Evolutionary conservation across 2,888 invertebrate species (phyloP), one percentile per base, ranked within the genome.

Genomic region (Aromia moschata): DNA sequence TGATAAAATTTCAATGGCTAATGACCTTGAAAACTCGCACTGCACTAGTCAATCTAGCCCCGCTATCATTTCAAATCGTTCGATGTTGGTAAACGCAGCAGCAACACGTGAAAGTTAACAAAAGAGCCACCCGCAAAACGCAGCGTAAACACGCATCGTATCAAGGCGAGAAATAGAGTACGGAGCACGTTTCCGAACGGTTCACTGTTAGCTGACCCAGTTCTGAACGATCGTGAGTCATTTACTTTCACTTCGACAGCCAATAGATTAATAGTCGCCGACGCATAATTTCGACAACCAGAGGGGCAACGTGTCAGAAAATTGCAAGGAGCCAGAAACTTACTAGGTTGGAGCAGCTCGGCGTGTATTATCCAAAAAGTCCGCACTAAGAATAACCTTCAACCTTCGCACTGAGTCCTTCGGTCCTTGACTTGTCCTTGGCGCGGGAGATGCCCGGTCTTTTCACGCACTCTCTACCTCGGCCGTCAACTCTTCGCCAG

Each of bases 151-250:
- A 7, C 4, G 25, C 7, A 25, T 25, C 7, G 7, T 25, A 25
- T 5, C 7, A 25, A 5, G 25, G 25, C 7, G 2, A 33, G 33
- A n/a, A n/a, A n/a, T 33, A 11, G 33, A 33, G n/a, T 33, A 33
- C 20, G 2, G n/a, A 43, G 20, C 11, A 33, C 7, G 14, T 37
- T 36, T 47, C n/a, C 47, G n/a, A 18, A 46, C 11, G 15, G n/a
- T 12, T 20, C 5, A 37, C 36, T 17, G 36, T 18, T 47, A 37
- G 37, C 5, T 36, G 47, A 47, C 47, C 47, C 17, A 47, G 12
- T 1, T 47, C 37, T 17, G 18, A n/a, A 16, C 17, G n/a, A n/a
- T n/a, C 10, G 17, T 47, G 36, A 47, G 7, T 47, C 47, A 47
- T 33, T 31, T 18, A 33, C 36, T 36, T 47, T 18, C 37, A 37